A percentile compares a stretch with the other conserved stretches of the same genome.
Conservation (phyloP, 1,140 invertebrate species). For the Meloidogyne chitwoodi region DNA sequence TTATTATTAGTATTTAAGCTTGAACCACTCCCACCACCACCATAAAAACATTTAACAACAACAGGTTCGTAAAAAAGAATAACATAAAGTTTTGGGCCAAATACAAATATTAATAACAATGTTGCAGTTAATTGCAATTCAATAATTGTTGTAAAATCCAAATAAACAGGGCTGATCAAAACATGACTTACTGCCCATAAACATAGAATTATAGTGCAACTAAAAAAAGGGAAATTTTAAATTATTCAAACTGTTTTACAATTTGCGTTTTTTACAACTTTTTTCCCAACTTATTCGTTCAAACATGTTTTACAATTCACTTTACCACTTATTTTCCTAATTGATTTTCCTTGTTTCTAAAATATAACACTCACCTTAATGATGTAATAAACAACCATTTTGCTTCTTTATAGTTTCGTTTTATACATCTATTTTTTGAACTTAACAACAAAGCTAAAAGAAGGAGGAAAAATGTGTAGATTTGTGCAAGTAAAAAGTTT, state of each 20-base stretch:
- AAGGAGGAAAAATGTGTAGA: slow-evolving; percentile 53
- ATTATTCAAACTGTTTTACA: neutral
- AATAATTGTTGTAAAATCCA: slow-evolving; percentile 44
- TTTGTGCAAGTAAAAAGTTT: slow-evolving; percentile 38
- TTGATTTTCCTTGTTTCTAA: neutral
- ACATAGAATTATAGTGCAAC: slow-evolving; percentile 41
- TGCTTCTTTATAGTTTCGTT: slow-evolving; percentile 58
- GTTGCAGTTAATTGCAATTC: slow-evolving; percentile 49
- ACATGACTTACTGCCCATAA: slow-evolving; percentile 40
- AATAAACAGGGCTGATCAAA: slow-evolving; percentile 27
- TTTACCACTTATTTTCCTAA: neutral
- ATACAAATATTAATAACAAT: slow-evolving; percentile 48
- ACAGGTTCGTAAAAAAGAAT: slow-evolving; percentile 57
- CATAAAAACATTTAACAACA: slow-evolving; percentile 45
- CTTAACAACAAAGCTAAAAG: slow-evolving; percentile 54
- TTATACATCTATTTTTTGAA: slow-evolving; percentile 52
- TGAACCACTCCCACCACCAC: neutral
- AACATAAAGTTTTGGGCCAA: slow-evolving; percentile 58
- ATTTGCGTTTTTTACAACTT: neutral
- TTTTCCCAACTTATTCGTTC: neutral
- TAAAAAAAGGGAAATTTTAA: neutral
- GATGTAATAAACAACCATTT: slow-evolving; percentile 56
- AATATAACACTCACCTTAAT: slow-evolving; percentile 1
- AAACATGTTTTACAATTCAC: neutral
- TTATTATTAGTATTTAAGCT: neutral